A percentile compares a stretch with the other conserved stretches of the same genome.
Evolutionary conservation across 2,888 invertebrate genomes (phyloP).

Genomic region (Athalia cordata): DNA sequence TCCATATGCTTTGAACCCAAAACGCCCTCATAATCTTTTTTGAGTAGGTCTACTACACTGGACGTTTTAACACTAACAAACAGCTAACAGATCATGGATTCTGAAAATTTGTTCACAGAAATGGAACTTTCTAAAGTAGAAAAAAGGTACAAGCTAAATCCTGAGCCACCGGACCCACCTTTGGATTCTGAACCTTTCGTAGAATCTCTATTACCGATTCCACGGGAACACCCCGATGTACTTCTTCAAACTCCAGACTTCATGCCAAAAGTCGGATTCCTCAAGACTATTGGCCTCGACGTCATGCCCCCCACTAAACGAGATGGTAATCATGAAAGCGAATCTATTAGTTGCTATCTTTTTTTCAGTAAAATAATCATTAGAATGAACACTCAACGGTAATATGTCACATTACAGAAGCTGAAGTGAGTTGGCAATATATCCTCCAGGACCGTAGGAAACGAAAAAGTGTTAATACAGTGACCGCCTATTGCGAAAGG

Average conservation of each 20-base stretch:
- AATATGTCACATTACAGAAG: conserved; percentile 73
- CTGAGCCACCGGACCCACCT: conserved; percentile 75
- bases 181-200: conserved; percentile 68
- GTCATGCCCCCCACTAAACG: conserved; percentile 76
- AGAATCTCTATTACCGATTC: conserved; percentile 74
- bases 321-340: conserved; percentile 75
- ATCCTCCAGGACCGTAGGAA: conserved; percentile 79
- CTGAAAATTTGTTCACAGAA: conserved; percentile 68
- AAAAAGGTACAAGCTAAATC: conserved; percentile 75
- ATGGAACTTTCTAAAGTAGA: conserved; percentile 79
- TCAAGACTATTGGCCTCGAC: conserved; percentile 77
- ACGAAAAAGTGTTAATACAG: conserved; percentile 74
- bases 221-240: conserved; percentile 74
- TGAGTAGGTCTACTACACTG: background rate
- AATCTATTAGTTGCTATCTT: background rate
- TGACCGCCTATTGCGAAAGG: conserved; percentile 74
- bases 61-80: background rate
- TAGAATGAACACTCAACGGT: background rate
- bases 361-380: background rate
- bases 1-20: conserved; percentile 3
- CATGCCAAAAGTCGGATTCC: conserved; percentile 78
- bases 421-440: conserved; percentile 80
- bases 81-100: background rate
- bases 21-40: background rate
- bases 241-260: conserved; percentile 74